Base-by-base conservation (phyloP, 2,113 vertebrate genomes). In the Vulpes lagopus region DNA sequence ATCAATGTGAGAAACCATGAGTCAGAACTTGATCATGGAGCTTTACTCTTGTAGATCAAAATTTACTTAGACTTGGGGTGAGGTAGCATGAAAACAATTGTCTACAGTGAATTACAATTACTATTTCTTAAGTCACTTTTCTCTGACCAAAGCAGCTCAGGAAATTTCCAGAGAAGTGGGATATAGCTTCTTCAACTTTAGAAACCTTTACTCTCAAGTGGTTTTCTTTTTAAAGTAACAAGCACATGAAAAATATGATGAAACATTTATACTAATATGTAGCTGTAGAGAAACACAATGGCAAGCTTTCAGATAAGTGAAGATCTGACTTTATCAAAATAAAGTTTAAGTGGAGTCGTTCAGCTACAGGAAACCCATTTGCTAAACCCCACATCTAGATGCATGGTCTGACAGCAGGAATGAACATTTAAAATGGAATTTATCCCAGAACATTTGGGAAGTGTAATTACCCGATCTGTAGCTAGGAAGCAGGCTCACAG, bases 381-480 rank as follows among this genome's bases (percentile, higher is more conserved):
- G 83, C 32, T 14, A 57, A 93, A 89, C 5, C 15, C 67, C 14
- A 69, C 11, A 23, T 64, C 51, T 87, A 92, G 43, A 90, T 62
- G 65, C 0, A 89, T n/a, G 17, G 11, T 74, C 32, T 96, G 57
- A 95, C 57, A 96, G 43, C 9, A 86, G 15, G 20, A 86, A 59
- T 65, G 57, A 38, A 87, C 19, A 83, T 60, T 97, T 79, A 97
- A 96, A 95, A 92, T 32, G 93, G 43, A 95, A 96, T 92, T 89
- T 94, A 87, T 87, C 96, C 35, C 74, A 90, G 35, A 96, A 81
- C 8, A 88, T 96, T 87, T 90, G 53, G 53, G 5, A 94, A 95
- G 32, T 80, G 19, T 84, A 89, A 96, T 92, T 94, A 94, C 19
- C 73, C 62, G 74, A 94, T 90, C 67, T 95, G 74, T 84, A 90